Conservation (phyloP, 2,797 vertebrate species). For the Diceros bicornis region DNA sequence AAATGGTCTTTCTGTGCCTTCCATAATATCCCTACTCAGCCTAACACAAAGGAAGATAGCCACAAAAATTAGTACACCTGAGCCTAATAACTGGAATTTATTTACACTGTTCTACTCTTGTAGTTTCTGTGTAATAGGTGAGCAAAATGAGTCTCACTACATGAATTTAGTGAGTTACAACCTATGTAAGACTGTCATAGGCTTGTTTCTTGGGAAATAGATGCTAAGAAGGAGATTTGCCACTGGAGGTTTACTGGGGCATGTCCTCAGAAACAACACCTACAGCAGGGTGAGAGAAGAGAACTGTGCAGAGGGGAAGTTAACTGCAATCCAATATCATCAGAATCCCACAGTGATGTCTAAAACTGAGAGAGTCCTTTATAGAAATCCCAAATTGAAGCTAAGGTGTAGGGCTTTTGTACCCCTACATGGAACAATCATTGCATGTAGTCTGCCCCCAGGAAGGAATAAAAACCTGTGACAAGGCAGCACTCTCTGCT, state of each 20-base stretch:
- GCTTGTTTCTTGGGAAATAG: not conserved
- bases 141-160: not conserved
- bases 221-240: not conserved
- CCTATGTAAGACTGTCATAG: not conserved
- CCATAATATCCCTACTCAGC: not conserved
- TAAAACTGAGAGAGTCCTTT: not conserved
- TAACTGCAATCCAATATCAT: not conserved
- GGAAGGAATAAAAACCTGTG: not conserved
- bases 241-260: not conserved
- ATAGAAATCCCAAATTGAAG: not conserved
- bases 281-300: too few species aligned
- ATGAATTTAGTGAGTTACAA: not conserved
- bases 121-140: not conserved
- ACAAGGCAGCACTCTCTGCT: not conserved
- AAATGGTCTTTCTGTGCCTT: not conserved
- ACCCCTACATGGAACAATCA: not conserved
- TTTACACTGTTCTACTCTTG: not conserved
- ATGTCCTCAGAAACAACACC: not conserved
- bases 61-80: not conserved
- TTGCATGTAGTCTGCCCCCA: not conserved
- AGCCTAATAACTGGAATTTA: not conserved
- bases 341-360: not conserved
- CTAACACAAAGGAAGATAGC: not conserved
- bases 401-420: not conserved
- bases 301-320: not conserved